A percentile compares a stretch with the other conserved stretches of the same genome.
phyloP scores from a whole-genome alignment of 2,888 invertebrate genomes.

The Andrena dorsata region DNA sequence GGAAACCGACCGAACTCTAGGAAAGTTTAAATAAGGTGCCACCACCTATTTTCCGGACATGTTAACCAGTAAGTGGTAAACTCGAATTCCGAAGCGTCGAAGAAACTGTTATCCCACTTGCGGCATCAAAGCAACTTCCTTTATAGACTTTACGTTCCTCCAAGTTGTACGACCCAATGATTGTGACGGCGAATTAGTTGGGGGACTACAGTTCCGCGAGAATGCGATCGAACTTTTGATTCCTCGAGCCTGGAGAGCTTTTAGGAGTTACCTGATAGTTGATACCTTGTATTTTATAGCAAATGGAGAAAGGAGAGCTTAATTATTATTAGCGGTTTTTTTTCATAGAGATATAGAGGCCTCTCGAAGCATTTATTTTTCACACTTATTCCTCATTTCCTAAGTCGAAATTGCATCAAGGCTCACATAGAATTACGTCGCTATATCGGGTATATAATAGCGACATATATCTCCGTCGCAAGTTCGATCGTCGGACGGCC shows the following conservation, averaged over 20 bases:
- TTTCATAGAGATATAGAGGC: too few relatives aligned
- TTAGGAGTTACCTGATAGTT: too few relatives aligned
- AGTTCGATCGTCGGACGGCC: conserved; percentile 7
- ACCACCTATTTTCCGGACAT: conserved; percentile 35
- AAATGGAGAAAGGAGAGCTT: not conserved
- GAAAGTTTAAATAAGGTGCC: conserved; percentile 41
- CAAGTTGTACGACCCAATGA: conserved; percentile 25
- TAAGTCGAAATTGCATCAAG: conserved; percentile 11
- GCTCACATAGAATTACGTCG: not conserved
- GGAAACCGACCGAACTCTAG: conserved; percentile 26
- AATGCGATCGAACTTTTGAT: not conserved
- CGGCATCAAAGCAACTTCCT: conserved; percentile 4
- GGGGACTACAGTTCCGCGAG: not conserved
- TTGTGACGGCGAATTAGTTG: not conserved
- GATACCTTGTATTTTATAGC: not conserved
- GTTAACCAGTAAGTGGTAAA: conserved; percentile 41
- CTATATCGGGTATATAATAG: not conserved
- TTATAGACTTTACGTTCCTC: conserved; percentile 1
- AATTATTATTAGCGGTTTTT: not conserved
- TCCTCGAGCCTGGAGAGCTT: too few relatives aligned
- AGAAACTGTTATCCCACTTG: conserved; percentile 27
- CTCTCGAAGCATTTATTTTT: not conserved
- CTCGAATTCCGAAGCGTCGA: not conserved
- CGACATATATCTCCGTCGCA: conserved; percentile 23
- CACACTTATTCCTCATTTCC: not conserved